These are phyloP conservation scores for Epirrhoe tristata DNA, from an alignment of 2,888 invertebrate genomes.

Conservation along the genomic window DNA sequence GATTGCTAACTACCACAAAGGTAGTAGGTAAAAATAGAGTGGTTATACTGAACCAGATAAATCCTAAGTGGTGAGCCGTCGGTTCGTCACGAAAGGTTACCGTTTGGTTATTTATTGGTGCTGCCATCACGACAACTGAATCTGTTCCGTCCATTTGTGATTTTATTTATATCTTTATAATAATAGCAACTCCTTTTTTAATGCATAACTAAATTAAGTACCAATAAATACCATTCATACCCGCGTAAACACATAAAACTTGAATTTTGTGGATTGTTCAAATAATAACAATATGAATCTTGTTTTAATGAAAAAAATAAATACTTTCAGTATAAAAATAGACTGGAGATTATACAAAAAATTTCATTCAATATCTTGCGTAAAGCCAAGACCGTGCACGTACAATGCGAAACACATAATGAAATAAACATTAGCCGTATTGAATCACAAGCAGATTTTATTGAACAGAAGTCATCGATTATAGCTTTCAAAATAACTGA, in stretches of 20 bases:
- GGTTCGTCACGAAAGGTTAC: slow-evolving; percentile 68
- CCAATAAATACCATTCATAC: too few relatives aligned
- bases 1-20: slow-evolving; percentile 42
- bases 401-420: background rate
- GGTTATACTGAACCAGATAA: slow-evolving; percentile 53
- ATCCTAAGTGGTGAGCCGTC: slow-evolving; percentile 60
- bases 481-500: slow-evolving; percentile 65
- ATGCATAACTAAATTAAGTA: background rate
- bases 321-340: too few relatives aligned
- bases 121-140: slow-evolving; percentile 57
- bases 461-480: slow-evolving; percentile 61
- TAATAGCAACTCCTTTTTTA: background rate
- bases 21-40: slow-evolving; percentile 53
- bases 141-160: slow-evolving; percentile 49
- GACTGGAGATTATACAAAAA: too few relatives aligned
- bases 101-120: slow-evolving; percentile 59
- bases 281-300: too few relatives aligned
- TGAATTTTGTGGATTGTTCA: too few relatives aligned
- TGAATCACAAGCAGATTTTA: slow-evolving; percentile 15
- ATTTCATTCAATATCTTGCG: too few relatives aligned
- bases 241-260: too few relatives aligned
- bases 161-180: slow-evolving; percentile 21
- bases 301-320: too few relatives aligned
- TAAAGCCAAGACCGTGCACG: background rate
- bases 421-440: background rate